phyloP scores from a whole-genome alignment of 1,140 invertebrate species.

The Drosophila tropicalis region DNA sequence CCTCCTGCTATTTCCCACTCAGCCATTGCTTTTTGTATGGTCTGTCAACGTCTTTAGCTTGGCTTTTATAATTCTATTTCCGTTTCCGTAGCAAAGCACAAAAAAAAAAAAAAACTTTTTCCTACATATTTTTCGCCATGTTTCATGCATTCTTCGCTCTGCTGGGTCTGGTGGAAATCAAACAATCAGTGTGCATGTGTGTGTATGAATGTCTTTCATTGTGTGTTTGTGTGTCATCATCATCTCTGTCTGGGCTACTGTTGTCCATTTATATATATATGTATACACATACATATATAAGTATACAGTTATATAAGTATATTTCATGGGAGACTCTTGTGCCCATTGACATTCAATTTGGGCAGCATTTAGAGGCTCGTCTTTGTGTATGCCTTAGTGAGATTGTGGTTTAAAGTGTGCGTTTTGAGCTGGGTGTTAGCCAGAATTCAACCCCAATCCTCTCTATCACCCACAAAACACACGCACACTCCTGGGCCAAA shows the following conservation, averaged over 20 bases:
- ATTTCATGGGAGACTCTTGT: constrained; percentile 53
- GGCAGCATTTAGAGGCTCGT: constrained; percentile 48
- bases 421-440: constrained; percentile 14
- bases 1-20: constrained; percentile 16
- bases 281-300: not conserved
- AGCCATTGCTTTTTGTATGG: constrained; percentile 53
- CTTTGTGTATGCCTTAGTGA: constrained; percentile 19
- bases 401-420: constrained; percentile 45
- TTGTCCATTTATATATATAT: constrained; percentile 15
- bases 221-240: constrained; percentile 36
- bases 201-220: constrained; percentile 4
- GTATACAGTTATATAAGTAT: constrained; percentile 8
- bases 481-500: not conserved
- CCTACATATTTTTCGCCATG: constrained; percentile 53
- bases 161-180: constrained; percentile 49
- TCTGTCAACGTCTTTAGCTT: constrained; percentile 71
- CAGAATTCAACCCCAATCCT: too few relatives aligned
- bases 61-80: constrained; percentile 75
- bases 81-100: constrained; percentile 58
- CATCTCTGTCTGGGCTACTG: constrained; percentile 40
- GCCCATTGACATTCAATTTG: constrained; percentile 65
- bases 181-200: constrained; percentile 42
- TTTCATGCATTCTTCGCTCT: constrained; percentile 53
- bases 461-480: not conserved
- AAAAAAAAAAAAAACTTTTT: constrained; percentile 33